Conservation (phyloP, 2,888 invertebrate genomes). For the Linnaemya tessellans region DNA sequence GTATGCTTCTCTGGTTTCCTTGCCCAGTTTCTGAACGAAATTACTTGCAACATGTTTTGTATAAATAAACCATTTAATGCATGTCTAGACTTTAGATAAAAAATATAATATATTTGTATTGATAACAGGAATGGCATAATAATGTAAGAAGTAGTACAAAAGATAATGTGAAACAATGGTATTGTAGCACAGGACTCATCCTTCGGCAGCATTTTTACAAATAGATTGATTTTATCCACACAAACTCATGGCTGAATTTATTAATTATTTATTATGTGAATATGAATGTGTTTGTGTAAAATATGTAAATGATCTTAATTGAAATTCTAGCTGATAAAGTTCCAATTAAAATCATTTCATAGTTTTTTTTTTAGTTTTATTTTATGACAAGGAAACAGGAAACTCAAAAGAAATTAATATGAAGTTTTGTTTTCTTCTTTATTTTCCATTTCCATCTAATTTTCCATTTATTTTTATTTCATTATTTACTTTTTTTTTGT, state of each 20-base stretch:
- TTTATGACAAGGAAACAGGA: constrained; percentile 31
- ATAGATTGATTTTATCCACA: constrained; percentile 36
- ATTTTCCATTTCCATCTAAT: background rate
- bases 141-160: background rate
- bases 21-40: background rate
- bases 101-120: constrained; percentile 20
- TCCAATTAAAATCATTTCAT: constrained; percentile 66
- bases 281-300: constrained; percentile 9
- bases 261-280: constrained; percentile 2
- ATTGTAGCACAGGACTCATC: background rate
- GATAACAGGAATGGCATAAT: background rate
- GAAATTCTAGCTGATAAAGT: constrained; percentile 64
- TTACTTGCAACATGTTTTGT: constrained; percentile 34
- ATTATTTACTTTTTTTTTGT: background rate
- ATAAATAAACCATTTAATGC: constrained; percentile 58
- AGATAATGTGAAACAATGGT: constrained; percentile 7
- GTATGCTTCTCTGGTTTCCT: background rate
- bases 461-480: background rate
- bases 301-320: constrained; percentile 65
- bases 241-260: constrained; percentile 21
- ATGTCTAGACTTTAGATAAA: constrained; percentile 71
- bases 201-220: constrained; percentile 16
- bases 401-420: constrained; percentile 46
- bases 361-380: background rate
- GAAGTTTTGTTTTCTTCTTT: constrained; percentile 13